A percentile compares a stretch with the other conserved stretches of the same genome.
Conservation (phyloP, 2,797 vertebrate genomes). For the Amniataba percoides region DNA sequence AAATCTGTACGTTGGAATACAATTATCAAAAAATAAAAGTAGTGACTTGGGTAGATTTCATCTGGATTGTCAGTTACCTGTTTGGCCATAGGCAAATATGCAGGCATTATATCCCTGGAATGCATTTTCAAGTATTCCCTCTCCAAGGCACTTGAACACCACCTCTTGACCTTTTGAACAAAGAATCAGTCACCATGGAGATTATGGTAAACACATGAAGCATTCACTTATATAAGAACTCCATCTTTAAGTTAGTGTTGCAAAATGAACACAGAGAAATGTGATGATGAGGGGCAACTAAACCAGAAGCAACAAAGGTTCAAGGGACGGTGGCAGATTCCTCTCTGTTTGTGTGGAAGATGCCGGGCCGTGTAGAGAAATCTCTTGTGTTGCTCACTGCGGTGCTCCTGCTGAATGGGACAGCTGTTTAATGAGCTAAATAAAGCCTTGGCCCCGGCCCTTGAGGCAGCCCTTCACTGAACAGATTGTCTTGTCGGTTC, state of each 20-base stretch:
- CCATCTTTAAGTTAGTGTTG: slow-evolving; percentile 8
- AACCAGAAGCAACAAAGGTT: slow-evolving; percentile 26
- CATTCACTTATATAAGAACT: slow-evolving; percentile 22
- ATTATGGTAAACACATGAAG: slow-evolving; percentile 69
- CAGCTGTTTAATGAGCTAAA: slow-evolving; percentile 85
- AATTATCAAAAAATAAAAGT: not conserved
- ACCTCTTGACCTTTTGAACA: slow-evolving; percentile 94
- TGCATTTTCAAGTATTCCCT: slow-evolving; percentile 99
- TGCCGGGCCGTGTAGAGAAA: slow-evolving; percentile 50
- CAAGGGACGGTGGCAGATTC: slow-evolving; percentile 50
- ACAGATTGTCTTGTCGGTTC: slow-evolving; percentile 63
- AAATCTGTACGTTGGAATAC: not conserved
- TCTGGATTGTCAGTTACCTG: slow-evolving; percentile 87
- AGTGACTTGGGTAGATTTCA: not conserved
- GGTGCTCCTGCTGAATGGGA: slow-evolving; percentile 69
- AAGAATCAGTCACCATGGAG: slow-evolving; percentile 72
- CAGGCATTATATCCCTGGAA: slow-evolving; percentile 99
- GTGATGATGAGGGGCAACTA: slow-evolving; percentile 21
- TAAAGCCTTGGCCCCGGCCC: slow-evolving; percentile 71
- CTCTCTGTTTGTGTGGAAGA: slow-evolving; percentile 66
- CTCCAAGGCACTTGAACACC: slow-evolving; percentile 99
- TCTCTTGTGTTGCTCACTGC: slow-evolving; percentile 62
- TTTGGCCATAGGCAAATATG: slow-evolving; percentile 99
- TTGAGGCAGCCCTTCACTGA: slow-evolving; percentile 63
- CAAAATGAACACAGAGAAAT: slow-evolving; percentile 30